Conservation (phyloP, 30 jellyfish, hydroid and myxozoan species). For the Aurelia aurita complex sp. Pacific region DNA sequence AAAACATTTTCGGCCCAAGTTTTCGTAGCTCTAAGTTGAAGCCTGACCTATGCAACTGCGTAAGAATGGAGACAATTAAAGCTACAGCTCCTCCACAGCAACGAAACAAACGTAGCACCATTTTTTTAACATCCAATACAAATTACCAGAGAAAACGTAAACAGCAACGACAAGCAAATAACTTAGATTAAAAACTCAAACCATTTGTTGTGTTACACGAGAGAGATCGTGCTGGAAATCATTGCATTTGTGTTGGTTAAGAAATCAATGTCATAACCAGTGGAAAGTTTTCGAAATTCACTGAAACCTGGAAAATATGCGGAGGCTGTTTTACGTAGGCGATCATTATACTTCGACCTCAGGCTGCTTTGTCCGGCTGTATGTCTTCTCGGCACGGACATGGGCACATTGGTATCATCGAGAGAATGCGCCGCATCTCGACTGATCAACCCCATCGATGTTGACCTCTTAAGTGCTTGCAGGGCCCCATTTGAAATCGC, state of each 20-base stretch:
- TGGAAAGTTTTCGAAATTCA: neutral
- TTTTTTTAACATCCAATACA: too few species aligned
- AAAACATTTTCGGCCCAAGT: too few species aligned
- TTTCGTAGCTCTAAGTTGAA: too few species aligned
- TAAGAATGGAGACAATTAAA: too few species aligned
- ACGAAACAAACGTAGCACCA: too few species aligned
- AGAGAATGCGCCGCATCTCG: neutral
- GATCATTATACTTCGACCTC: neutral
- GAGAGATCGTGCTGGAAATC: slow-evolving; percentile 20
- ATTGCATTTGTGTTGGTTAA: neutral
- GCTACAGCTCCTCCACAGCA: too few species aligned
- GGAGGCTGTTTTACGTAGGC: neutral
- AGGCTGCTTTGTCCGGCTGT: neutral
- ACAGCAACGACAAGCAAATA: too few species aligned
- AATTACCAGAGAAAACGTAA: too few species aligned
- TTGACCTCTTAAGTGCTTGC: slow-evolving; percentile 38
- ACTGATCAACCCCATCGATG: slow-evolving; percentile 1
- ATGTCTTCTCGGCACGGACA: neutral
- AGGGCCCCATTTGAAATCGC: slow-evolving; percentile 61
- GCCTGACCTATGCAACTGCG: too few species aligned
- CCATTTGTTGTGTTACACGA: neutral
- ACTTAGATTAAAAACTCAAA: neutral
- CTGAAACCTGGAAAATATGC: neutral
- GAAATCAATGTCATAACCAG: neutral
- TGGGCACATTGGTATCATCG: neutral